Conservation (phyloP, 2,797 vertebrate genomes). For the Esox masquinongy region DNA sequence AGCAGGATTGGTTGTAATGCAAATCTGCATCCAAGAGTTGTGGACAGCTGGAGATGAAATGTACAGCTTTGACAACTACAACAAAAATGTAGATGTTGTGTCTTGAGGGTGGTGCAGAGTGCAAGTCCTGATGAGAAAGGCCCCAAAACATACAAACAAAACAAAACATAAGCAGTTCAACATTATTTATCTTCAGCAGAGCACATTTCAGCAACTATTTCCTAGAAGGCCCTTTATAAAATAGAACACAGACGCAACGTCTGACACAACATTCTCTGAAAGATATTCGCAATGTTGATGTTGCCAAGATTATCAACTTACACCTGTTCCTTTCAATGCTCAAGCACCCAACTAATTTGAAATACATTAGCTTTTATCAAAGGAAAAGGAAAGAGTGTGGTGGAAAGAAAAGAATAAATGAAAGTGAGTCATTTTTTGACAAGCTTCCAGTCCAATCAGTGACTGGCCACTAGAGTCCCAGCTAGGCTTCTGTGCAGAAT, state of each 20-base stretch:
- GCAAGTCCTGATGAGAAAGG: too few species aligned
- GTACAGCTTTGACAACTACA: neutral
- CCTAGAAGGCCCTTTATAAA: neutral
- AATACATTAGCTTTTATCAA: conserved; percentile 35
- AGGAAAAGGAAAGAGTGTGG: conserved; percentile 12
- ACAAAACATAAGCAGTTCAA: neutral
- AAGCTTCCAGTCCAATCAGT: conserved; percentile 36
- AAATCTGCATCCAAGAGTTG: neutral
- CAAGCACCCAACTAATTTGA: conserved; percentile 25
- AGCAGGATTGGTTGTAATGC: too few species aligned
- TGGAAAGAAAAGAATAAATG: conserved; percentile 37
- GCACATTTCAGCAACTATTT: neutral
- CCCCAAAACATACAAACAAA: too few species aligned
- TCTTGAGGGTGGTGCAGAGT: too few species aligned
- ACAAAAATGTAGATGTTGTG: too few species aligned
- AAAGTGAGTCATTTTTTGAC: conserved; percentile 54
- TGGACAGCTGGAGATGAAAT: neutral
- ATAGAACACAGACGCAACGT: neutral
- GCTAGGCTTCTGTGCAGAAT: conserved; percentile 45
- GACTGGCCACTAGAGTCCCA: conserved; percentile 20
- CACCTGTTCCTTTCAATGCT: conserved; percentile 30
- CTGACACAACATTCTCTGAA: neutral
- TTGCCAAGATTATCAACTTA: conserved; percentile 27
- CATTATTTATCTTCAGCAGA: neutral
- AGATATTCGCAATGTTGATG: neutral